A percentile compares a stretch with the other conserved stretches of the same genome.
phyloP scores from a whole-genome alignment of 1,140 invertebrate species.

The Nephotettix cincticeps region DNA sequence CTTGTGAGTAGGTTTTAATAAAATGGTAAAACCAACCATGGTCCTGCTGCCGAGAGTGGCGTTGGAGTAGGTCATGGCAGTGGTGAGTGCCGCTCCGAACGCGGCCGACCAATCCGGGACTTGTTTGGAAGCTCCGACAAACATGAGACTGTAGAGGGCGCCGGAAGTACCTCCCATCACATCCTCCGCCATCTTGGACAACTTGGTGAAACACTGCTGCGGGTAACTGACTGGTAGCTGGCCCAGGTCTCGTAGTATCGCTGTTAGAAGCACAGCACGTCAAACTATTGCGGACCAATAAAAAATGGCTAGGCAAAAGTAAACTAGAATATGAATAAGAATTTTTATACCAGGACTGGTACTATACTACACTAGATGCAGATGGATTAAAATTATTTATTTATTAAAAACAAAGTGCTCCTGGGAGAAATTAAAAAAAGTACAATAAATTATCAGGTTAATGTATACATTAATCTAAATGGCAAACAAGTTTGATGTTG shows the following conservation, averaged over 20 bases:
- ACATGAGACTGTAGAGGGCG: slow-evolving; percentile 68
- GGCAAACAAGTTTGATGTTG: no score
- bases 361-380: no score
- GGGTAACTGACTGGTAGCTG: slow-evolving; percentile 46
- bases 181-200: slow-evolving; percentile 60
- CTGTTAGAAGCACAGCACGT: slow-evolving; percentile 33
- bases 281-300: no score
- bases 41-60: slow-evolving; percentile 74
- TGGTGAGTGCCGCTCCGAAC: slow-evolving; percentile 54
- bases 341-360: no score
- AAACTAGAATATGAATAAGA: no score
- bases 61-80: slow-evolving; percentile 69
- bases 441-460: no score
- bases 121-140: slow-evolving; percentile 56
- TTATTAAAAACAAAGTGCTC: no score
- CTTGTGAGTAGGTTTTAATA: no score
- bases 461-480: no score
- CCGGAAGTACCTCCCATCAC: slow-evolving; percentile 72
- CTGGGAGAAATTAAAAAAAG: no score
- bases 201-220: slow-evolving; percentile 50
- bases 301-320: no score
- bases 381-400: no score
- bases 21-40: slow-evolving; percentile 70
- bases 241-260: slow-evolving; percentile 24
- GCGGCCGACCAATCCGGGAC: slow-evolving; percentile 52